Evolutionary conservation across 1,140 invertebrate species (phyloP).

Genomic region (Neelides sp.): DNA sequence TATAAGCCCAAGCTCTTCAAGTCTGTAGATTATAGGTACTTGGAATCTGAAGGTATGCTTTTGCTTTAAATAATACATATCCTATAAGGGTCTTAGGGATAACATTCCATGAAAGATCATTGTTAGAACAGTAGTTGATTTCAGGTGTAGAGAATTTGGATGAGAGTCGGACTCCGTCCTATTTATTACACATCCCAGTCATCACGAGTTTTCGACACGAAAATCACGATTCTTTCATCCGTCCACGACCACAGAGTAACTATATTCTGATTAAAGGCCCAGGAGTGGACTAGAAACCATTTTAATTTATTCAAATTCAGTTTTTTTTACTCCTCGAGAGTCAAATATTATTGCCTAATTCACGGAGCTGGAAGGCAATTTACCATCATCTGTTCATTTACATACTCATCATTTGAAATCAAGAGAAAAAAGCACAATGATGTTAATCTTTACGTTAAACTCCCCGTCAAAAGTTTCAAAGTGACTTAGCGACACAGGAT

Average conservation of each 20-base stretch:
- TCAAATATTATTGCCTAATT: neutral
- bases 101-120: neutral
- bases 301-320: neutral
- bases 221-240: constrained; percentile 1
- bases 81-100: neutral
- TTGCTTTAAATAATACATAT: neutral
- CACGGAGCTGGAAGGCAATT: neutral
- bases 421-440: no score
- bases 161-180: neutral
- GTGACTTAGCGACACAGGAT: no score
- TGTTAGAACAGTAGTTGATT: neutral
- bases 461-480: no score
- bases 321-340: neutral
- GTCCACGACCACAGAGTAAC: neutral
- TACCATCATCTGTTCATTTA: neutral
- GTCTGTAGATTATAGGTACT: neutral
- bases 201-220: constrained; percentile 4
- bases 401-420: neutral
- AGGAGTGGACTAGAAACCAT: neutral
- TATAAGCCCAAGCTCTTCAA: no score
- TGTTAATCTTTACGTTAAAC: no score
- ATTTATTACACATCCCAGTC: neutral
- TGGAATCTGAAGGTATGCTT: neutral
- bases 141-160: neutral
- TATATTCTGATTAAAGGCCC: neutral